Evolutionary conservation across 2,113 vertebrate genomes (phyloP).

Genomic region (Aix galericulata): DNA sequence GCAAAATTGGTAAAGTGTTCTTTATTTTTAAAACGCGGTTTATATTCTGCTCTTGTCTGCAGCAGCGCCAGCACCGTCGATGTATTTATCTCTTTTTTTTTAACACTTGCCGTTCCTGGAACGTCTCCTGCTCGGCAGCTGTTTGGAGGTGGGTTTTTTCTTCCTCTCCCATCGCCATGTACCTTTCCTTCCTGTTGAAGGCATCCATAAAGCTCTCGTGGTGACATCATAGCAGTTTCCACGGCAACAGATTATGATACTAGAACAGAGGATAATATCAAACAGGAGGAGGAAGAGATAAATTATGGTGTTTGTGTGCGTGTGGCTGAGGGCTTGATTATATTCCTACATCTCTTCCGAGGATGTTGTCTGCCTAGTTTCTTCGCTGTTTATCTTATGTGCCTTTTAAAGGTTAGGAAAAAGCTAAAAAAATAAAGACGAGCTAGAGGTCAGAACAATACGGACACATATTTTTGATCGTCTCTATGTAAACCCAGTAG

Average conservation of each 20-base stretch:
- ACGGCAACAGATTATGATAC: constrained; percentile 76
- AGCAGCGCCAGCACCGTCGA: not conserved
- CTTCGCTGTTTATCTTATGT: constrained; percentile 52
- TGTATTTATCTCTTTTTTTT: constrained; percentile 49
- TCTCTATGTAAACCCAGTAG: constrained; percentile 24
- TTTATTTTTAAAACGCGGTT: constrained; percentile 31
- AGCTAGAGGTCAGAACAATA: constrained; percentile 36
- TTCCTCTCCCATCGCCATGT: constrained; percentile 34
- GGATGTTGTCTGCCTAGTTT: constrained; percentile 47
- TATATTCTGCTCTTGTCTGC: constrained; percentile 55
- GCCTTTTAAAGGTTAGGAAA: constrained; percentile 57
- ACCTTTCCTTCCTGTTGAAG: constrained; percentile 67
- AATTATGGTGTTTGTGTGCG: constrained; percentile 64
- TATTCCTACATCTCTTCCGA: constrained; percentile 56
- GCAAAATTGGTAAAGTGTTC: constrained; percentile 59
- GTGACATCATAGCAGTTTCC: constrained; percentile 75
- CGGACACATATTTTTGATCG: not conserved
- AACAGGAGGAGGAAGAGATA: constrained; percentile 71
- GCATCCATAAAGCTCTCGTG: constrained; percentile 65
- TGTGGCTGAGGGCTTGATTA: constrained; percentile 66
- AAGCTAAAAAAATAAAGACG: not conserved
- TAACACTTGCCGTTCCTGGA: constrained; percentile 47
- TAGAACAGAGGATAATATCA: constrained; percentile 72
- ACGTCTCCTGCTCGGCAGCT: constrained; percentile 48
- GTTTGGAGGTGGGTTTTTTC: constrained; percentile 27